These are phyloP conservation scores for Trinectes maculatus DNA, from an alignment of 2,113 vertebrate species.

Conservation along the genomic window DNA sequence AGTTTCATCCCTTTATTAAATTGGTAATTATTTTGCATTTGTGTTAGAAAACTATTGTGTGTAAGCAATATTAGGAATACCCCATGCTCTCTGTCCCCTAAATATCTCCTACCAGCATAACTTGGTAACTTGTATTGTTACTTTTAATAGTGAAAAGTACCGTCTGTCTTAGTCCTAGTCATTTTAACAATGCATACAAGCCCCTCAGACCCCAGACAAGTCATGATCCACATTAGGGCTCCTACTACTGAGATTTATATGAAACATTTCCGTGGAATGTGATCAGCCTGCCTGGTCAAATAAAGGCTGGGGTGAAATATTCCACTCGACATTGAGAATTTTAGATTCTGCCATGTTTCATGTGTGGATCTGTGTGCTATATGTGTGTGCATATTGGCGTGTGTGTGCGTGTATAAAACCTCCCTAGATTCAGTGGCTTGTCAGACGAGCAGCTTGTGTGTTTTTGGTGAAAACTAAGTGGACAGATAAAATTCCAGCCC, in stretches of 20 bases:
- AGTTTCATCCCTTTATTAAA: background rate
- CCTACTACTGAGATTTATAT: slow-evolving; percentile 21
- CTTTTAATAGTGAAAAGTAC: too few species aligned
- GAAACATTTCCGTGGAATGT: slow-evolving; percentile 32
- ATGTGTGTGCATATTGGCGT: slow-evolving; percentile 1
- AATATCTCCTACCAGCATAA: too few species aligned
- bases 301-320: slow-evolving; percentile 42
- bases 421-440: slow-evolving; percentile 21
- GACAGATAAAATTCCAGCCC: slow-evolving; percentile 55
- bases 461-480: slow-evolving; percentile 38
- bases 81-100: too few species aligned
- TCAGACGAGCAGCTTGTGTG: slow-evolving; percentile 40
- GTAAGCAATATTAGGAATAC: too few species aligned
- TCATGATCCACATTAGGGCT: slow-evolving; percentile 12
- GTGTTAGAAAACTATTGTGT: background rate
- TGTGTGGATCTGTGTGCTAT: background rate
- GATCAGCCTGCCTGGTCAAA: slow-evolving; percentile 39
- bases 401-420: background rate
- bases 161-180: too few species aligned
- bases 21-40: background rate
- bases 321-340: slow-evolving; percentile 29
- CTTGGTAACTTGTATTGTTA: too few species aligned
- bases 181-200: background rate
- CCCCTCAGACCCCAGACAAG: background rate
- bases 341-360: slow-evolving; percentile 42